A percentile compares a stretch with the other conserved stretches of the same genome.
Evolutionary conservation across 1,140 invertebrate species (phyloP).

Genomic region (Drosophila triauraria): DNA sequence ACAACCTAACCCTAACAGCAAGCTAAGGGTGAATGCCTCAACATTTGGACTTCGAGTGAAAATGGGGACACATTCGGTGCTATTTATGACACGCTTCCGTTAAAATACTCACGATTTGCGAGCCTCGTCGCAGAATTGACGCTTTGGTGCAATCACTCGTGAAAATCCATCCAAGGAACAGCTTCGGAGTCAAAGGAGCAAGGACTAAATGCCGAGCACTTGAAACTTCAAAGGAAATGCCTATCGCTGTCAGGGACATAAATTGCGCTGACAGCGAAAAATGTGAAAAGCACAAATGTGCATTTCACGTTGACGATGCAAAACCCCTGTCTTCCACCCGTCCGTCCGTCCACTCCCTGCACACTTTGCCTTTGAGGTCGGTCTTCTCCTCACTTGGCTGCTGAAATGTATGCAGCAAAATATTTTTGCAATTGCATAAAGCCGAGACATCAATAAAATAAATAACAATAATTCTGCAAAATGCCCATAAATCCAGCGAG

Average conservation of each 20-base stretch:
- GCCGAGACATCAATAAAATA: slow-evolving; percentile 81
- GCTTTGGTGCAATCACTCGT: slow-evolving; percentile 58
- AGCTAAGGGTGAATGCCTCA: neutral
- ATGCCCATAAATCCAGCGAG: slow-evolving; percentile 72
- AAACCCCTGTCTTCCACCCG: slow-evolving; percentile 14
- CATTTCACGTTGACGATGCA: slow-evolving; percentile 57
- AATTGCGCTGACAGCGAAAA: slow-evolving; percentile 80
- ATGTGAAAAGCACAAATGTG: slow-evolving; percentile 59
- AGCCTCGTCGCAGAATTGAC: slow-evolving; percentile 21
- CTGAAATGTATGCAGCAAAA: slow-evolving; percentile 76
- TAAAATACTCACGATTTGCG: slow-evolving; percentile 76
- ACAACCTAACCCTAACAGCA: neutral
- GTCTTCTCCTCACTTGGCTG: slow-evolving; percentile 20
- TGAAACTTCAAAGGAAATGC: slow-evolving; percentile 83
- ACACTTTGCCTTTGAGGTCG: slow-evolving; percentile 7
- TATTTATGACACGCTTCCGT: slow-evolving; percentile 84
- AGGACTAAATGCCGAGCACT: slow-evolving; percentile 52
- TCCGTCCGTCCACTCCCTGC: neutral
- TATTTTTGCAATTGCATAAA: slow-evolving; percentile 75
- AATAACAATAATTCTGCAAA: slow-evolving; percentile 82
- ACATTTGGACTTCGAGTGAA: slow-evolving; percentile 11
- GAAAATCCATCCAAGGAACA: slow-evolving; percentile 43
- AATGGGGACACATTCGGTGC: slow-evolving; percentile 67
- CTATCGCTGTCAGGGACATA: slow-evolving; percentile 83
- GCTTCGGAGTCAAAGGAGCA: slow-evolving; percentile 37